Evolutionary conservation across 2,113 vertebrate species (phyloP).

Genomic region (Lamprologus speciosus): DNA sequence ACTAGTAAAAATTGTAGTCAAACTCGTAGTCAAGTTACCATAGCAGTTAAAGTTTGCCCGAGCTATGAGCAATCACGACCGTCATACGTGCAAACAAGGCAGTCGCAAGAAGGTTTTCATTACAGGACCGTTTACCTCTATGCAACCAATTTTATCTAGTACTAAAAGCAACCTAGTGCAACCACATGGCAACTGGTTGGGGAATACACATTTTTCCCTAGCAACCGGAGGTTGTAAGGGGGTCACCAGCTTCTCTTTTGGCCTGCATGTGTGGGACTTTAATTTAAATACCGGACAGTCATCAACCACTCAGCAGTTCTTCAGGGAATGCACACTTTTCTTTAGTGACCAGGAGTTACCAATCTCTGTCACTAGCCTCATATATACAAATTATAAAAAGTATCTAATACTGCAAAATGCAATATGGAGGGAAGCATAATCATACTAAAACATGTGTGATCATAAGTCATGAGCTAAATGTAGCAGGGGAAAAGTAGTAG

Average conservation of each 20-base stretch:
- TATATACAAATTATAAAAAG: not conserved
- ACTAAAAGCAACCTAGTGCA: not conserved
- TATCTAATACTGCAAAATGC: not conserved
- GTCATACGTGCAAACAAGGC: fast-evolving
- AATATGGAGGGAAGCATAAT: not conserved
- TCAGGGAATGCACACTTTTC: not conserved
- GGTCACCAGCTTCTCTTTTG: not conserved
- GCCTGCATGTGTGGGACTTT: not conserved
- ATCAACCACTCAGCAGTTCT: not conserved
- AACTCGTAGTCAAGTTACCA: not conserved
- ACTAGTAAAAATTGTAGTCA: not conserved
- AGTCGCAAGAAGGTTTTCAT: not conserved
- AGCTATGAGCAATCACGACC: fast-evolving
- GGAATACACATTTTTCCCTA: not conserved
- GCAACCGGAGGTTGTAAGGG: fast-evolving
- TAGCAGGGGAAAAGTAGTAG: not conserved
- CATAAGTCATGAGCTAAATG: not conserved
- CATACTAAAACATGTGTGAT: not conserved
- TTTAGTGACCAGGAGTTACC: not conserved
- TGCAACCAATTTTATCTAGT: not conserved
- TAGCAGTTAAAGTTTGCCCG: not conserved
- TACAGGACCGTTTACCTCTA: fast-evolving
- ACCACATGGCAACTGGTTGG: not conserved
- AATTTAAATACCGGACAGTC: not conserved
- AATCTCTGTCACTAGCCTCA: not conserved